phyloP scores from a whole-genome alignment of 1,140 invertebrate genomes.

The Formica exsecta region DNA sequence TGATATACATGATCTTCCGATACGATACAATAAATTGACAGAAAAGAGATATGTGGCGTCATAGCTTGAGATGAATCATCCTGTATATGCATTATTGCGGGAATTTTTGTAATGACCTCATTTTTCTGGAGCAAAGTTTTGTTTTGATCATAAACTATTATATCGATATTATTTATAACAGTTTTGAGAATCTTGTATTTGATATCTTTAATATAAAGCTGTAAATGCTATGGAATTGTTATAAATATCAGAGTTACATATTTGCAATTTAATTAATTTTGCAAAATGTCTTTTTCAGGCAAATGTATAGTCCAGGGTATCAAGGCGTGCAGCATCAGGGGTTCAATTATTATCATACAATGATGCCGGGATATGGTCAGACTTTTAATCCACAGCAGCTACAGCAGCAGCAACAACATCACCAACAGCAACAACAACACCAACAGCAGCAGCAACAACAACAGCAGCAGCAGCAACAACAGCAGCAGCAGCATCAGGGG shows the following conservation, averaged over 20 bases:
- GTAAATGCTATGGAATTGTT: background rate
- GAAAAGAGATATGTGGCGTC: too few species aligned
- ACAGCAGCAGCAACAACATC: conserved; percentile 76
- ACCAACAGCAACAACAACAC: conserved; percentile 76
- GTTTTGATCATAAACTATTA: background rate
- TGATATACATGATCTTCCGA: too few species aligned
- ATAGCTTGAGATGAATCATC: background rate
- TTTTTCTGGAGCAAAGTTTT: background rate
- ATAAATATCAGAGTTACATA: background rate
- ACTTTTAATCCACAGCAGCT: conserved; percentile 82
- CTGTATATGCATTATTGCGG: background rate
- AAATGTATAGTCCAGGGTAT: conserved; percentile 83
- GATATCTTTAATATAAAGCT: background rate
- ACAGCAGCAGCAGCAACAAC: conserved; percentile 75
- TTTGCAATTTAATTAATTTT: background rate
- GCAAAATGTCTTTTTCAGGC: conserved; percentile 71
- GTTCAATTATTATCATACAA: conserved; percentile 83
- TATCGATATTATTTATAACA: background rate
- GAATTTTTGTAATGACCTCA: background rate
- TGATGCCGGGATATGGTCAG: conserved; percentile 83
- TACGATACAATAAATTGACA: too few species aligned
- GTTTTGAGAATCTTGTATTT: background rate
- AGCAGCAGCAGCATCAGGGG: conserved; percentile 77
- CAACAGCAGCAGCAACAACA: conserved; percentile 77
- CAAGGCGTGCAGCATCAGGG: conserved; percentile 78